Evolutionary conservation across 2,797 vertebrate species (phyloP).

Genomic region (Synaphobranchus kaupii): DNA sequence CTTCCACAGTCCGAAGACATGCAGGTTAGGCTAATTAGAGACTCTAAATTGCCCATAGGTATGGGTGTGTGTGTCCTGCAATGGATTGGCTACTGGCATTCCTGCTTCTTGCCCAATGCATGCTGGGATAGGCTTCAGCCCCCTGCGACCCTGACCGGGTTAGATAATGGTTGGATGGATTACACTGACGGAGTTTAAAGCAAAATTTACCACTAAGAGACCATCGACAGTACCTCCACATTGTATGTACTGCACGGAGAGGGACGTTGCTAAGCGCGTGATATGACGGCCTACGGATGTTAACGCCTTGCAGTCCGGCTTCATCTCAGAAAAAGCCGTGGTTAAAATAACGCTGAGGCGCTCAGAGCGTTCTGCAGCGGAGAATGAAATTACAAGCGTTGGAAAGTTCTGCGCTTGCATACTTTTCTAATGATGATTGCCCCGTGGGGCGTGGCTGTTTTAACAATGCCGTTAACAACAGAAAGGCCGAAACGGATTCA

Average conservation of each 20-base stretch:
- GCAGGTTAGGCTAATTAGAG: no score
- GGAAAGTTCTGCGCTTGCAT: neutral
- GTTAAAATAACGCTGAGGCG: conserved; percentile 18
- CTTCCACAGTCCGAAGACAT: no score
- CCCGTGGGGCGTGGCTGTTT: neutral
- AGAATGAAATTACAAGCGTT: conserved; percentile 15
- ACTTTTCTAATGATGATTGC: conserved; percentile 15
- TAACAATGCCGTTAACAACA: neutral
- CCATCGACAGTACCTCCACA: neutral
- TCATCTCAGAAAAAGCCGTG: neutral
- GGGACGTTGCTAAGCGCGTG: neutral
- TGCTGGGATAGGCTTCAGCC: no score
- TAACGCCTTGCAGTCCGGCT: neutral
- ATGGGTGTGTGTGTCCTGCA: no score
- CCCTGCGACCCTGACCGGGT: no score
- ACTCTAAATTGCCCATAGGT: no score
- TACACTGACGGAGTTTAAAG: no score
- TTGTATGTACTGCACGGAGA: neutral
- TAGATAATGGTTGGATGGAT: no score
- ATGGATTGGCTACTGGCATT: no score
- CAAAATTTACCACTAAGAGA: neutral
- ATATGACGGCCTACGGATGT: neutral
- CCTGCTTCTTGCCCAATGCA: no score
- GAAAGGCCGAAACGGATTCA: neutral
- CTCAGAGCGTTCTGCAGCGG: neutral